phyloP scores from a whole-genome alignment of 2,113 vertebrate genomes.

The Catagonus wagneri region DNA sequence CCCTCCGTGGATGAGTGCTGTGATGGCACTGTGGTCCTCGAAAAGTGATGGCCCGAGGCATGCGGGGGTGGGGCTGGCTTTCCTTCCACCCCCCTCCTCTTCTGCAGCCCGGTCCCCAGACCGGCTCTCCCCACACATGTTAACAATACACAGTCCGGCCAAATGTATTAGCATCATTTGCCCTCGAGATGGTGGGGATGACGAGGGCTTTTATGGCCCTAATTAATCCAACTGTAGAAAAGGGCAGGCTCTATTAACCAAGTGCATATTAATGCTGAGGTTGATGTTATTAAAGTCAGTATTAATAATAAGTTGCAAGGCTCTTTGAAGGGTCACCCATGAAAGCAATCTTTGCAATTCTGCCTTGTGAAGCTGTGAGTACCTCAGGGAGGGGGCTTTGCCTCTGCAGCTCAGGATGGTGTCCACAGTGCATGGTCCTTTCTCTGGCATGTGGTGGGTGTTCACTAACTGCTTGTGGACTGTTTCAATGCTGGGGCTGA shows the following conservation, averaged over 20 bases:
- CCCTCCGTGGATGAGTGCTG: neutral
- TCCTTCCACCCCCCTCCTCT: neutral
- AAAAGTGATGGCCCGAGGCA: neutral
- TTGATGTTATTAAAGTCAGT: constrained; percentile 66
- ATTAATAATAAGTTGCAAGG: constrained; percentile 70
- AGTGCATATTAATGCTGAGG: constrained; percentile 66
- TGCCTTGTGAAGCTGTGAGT: neutral
- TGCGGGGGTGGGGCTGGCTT: neutral
- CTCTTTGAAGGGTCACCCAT: neutral
- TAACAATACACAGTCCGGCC: constrained; percentile 69
- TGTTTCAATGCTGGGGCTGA: neutral
- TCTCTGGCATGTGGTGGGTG: neutral
- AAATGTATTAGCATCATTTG: constrained; percentile 74
- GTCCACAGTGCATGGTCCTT: neutral
- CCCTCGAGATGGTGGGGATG: constrained; percentile 56
- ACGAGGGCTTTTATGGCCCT: constrained; percentile 67
- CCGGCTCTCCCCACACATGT: constrained; percentile 64
- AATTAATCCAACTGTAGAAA: constrained; percentile 72
- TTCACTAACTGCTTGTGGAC: neutral
- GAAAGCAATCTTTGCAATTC: neutral
- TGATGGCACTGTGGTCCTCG: neutral
- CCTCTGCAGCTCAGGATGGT: neutral
- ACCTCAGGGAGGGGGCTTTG: neutral
- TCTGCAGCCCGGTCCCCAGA: neutral
- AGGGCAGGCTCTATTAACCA: constrained; percentile 63